phyloP scores from a whole-genome alignment of 2,888 invertebrate species.

The Chirona hameri region DNA sequence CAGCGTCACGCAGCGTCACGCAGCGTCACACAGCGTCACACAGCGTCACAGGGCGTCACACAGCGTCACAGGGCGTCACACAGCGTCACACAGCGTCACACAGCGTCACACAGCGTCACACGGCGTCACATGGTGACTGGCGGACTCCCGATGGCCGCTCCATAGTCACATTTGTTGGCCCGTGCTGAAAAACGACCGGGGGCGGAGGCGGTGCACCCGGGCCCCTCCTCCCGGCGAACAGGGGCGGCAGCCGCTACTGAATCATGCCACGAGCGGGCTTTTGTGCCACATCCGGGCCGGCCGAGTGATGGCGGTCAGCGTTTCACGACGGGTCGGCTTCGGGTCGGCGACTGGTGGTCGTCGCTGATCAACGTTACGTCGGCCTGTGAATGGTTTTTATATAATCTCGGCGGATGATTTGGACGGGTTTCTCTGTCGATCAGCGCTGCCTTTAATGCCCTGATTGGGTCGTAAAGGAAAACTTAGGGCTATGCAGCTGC shows the following conservation, averaged over 20 bases:
- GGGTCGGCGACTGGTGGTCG: neutral
- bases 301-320: neutral
- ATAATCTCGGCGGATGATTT: neutral
- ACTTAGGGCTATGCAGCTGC: conserved; percentile 24
- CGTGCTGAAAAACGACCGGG: neutral
- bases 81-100: too few species aligned
- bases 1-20: too few species aligned
- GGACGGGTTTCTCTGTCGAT: neutral
- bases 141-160: neutral
- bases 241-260: neutral
- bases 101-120: neutral
- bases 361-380: neutral
- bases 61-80: too few species aligned
- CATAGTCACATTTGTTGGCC: neutral
- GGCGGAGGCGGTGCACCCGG: neutral
- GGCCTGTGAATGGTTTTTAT: neutral
- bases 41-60: too few species aligned
- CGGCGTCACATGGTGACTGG: neutral
- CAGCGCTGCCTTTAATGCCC: conserved; percentile 5
- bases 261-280: neutral
- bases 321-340: too few species aligned
- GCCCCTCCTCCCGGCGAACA: too few species aligned
- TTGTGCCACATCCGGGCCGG: neutral
- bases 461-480: conserved; percentile 26
- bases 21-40: neutral